Conservation (phyloP, 2,797 vertebrate genomes). For the Tachyglossus aculeatus region DNA sequence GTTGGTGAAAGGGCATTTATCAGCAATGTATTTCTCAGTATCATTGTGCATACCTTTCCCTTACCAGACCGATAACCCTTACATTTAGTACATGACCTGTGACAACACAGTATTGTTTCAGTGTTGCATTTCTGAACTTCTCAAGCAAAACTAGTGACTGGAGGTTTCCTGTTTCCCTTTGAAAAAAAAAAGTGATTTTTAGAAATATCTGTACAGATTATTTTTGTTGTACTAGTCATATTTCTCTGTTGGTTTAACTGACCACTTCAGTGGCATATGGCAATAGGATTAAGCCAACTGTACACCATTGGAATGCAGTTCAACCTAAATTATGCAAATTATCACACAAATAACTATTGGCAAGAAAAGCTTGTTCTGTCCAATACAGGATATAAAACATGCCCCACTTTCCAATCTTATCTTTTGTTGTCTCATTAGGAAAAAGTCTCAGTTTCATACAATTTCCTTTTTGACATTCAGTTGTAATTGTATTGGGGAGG, state of each 20-base stretch:
- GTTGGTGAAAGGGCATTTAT: rapidly evolving
- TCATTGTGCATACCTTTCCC: not conserved
- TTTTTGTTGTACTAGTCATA: rapidly evolving
- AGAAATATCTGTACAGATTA: not conserved
- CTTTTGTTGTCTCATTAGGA: constrained; percentile 13
- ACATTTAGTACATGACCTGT: not conserved
- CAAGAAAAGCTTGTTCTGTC: not conserved
- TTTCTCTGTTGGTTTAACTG: not conserved
- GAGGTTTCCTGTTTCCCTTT: constrained; percentile 22
- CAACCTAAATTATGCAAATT: not conserved
- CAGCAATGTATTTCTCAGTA: not conserved
- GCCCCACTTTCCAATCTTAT: not conserved
- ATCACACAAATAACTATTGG: not conserved
- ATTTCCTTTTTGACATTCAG: not conserved
- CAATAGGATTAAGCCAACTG: not conserved
- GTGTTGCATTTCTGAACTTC: not conserved
- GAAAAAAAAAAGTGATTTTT: not conserved
- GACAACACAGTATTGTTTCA: constrained; percentile 27
- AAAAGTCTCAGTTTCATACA: not conserved
- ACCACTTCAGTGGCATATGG: not conserved
- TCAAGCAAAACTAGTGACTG: not conserved
- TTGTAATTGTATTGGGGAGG: not conserved
- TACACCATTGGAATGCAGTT: not conserved
- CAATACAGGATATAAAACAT: not conserved
- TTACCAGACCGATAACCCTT: not conserved